phyloP scores from a whole-genome alignment of 2,113 vertebrate species.

The Felis chaus region DNA sequence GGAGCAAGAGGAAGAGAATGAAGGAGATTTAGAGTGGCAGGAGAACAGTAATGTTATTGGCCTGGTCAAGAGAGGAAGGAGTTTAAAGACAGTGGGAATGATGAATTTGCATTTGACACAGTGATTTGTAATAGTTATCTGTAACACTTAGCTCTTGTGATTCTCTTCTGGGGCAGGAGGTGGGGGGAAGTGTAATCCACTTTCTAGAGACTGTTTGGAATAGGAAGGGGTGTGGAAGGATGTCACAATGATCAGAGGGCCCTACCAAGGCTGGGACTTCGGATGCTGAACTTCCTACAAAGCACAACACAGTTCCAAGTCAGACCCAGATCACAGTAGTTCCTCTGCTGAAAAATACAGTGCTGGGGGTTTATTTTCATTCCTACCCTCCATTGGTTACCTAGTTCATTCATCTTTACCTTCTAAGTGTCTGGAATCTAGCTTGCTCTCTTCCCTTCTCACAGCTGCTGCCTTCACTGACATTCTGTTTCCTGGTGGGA shows the following conservation, averaged over 20 bases:
- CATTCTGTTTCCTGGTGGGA: not conserved
- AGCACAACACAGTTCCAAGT: not conserved
- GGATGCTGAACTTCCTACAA: not conserved
- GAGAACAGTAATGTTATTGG: too few relatives aligned
- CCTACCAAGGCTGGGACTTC: too few relatives aligned
- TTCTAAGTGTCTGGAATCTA: not conserved
- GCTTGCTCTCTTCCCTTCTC: not conserved
- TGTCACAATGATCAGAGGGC: not conserved
- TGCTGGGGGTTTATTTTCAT: not conserved
- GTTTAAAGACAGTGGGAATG: not conserved
- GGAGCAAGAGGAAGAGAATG: not conserved
- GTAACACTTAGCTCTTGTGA: not conserved
- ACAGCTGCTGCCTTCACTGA: not conserved
- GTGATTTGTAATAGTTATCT: not conserved
- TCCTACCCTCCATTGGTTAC: not conserved
- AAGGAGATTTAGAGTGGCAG: not conserved
- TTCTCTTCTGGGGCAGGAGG: not conserved
- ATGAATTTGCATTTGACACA: not conserved
- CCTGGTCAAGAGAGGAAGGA: not conserved
- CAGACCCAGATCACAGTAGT: not conserved
- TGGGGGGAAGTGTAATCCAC: not conserved
- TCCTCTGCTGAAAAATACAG: not conserved
- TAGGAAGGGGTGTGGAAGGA: not conserved
- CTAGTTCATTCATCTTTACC: not conserved
- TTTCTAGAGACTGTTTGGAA: not conserved